A percentile compares a stretch with the other conserved stretches of the same genome.
Conservation (phyloP, 2,797 vertebrate species). For the Adrianichthys oophorus region DNA sequence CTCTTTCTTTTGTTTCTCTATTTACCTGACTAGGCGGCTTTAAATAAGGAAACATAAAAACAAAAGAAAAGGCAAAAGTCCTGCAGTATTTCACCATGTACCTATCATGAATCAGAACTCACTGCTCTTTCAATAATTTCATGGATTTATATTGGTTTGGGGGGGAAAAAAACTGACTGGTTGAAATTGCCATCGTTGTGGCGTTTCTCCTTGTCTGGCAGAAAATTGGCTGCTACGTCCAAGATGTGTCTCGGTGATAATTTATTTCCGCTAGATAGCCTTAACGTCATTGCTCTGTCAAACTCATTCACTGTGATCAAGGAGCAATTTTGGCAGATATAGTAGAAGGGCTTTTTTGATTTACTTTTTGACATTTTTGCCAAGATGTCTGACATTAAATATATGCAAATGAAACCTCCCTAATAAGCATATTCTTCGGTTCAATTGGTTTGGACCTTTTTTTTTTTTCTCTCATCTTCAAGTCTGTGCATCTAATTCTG, state of each 20-base stretch:
- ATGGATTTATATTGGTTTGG: constrained; percentile 6
- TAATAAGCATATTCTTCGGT: constrained; percentile 68
- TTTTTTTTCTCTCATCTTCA: constrained; percentile 39
- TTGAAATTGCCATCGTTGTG: constrained; percentile 7
- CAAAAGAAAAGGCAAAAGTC: no score
- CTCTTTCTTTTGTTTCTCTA: no score
- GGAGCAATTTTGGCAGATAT: constrained; percentile 63
- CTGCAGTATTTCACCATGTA: no score
- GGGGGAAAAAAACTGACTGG: constrained; percentile 2
- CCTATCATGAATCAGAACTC: background rate
- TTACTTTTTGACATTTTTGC: constrained; percentile 67
- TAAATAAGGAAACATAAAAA: no score
- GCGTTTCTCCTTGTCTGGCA: background rate
- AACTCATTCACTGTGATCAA: constrained; percentile 61
- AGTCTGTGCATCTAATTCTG: constrained; percentile 57
- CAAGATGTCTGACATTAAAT: constrained; percentile 66
- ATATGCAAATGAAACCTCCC: constrained; percentile 69
- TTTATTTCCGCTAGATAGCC: constrained; percentile 54
- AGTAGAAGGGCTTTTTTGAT: constrained; percentile 49
- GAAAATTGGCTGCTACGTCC: constrained; percentile 31
- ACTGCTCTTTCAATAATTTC: background rate
- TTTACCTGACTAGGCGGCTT: no score
- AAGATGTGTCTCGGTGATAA: constrained; percentile 53
- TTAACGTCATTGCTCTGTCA: constrained; percentile 57
- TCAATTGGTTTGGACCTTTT: constrained; percentile 56